phyloP scores from a whole-genome alignment of 2,888 invertebrate genomes.

The Apotomis betuletana region DNA sequence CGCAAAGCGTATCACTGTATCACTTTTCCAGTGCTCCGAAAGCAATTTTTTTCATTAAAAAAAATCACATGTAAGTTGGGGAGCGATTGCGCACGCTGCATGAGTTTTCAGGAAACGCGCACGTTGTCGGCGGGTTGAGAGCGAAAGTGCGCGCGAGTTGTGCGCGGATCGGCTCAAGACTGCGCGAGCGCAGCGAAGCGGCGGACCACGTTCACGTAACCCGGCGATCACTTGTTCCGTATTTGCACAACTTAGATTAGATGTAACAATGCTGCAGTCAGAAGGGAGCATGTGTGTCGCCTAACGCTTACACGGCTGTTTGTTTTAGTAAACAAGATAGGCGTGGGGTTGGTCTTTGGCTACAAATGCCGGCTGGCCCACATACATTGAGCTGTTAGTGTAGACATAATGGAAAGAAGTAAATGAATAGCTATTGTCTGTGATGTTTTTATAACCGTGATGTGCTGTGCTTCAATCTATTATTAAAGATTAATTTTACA shows the following conservation, averaged over 20 bases:
- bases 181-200: conserved; percentile 55
- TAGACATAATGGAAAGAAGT: no score
- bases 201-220: conserved; percentile 70
- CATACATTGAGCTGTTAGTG: no score
- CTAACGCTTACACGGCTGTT: background rate
- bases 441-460: no score
- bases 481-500: no score
- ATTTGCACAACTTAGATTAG: conserved; percentile 40
- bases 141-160: conserved; percentile 75
- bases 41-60: background rate
- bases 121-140: conserved; percentile 56
- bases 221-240: conserved; percentile 50
- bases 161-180: conserved; percentile 72
- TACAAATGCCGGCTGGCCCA: background rate
- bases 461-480: no score
- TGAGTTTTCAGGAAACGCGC: conserved; percentile 52
- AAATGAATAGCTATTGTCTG: no score
- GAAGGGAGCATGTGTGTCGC: conserved; percentile 1
- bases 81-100: conserved; percentile 6
- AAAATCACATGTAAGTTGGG: conserved; percentile 18
- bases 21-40: background rate
- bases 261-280: conserved; percentile 9
- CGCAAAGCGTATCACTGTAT: conserved; percentile 5
- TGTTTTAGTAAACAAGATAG: no score
- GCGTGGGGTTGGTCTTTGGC: no score